Percentiles rank a stretch among this genome's conserved stretches.
phyloP scores from a whole-genome alignment of 2,888 invertebrate species.

The Drosophila pullipes region DNA sequence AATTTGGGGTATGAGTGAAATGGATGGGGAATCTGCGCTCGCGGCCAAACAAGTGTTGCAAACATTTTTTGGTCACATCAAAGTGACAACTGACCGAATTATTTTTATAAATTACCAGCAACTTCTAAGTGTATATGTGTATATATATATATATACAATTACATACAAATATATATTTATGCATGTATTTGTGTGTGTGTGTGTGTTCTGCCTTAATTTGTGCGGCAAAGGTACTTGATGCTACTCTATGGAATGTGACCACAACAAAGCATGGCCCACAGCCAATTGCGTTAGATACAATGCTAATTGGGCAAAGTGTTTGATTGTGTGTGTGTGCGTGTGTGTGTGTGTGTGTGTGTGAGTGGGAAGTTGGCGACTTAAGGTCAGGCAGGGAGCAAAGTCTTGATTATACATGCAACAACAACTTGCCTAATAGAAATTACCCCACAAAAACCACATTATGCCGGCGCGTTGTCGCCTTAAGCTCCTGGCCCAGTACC shows the following conservation, averaged over 20 bases:
- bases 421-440: slow-evolving; percentile 71
- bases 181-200: slow-evolving; percentile 8
- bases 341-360: slow-evolving; percentile 2
- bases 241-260: slow-evolving; percentile 50
- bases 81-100: slow-evolving; percentile 80
- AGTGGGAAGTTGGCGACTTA: slow-evolving; percentile 6
- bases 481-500: slow-evolving; percentile 32
- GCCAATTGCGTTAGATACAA: slow-evolving; percentile 73
- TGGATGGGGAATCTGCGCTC: slow-evolving; percentile 31
- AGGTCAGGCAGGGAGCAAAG: slow-evolving; percentile 27
- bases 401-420: slow-evolving; percentile 67
- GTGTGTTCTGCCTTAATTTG: slow-evolving; percentile 35
- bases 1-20: not conserved
- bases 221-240: slow-evolving; percentile 54
- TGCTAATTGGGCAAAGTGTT: slow-evolving; percentile 71
- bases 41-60: slow-evolving; percentile 60
- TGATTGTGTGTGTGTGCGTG: slow-evolving; percentile 8
- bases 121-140: not conserved
- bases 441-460: slow-evolving; percentile 76
- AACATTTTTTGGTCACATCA: slow-evolving; percentile 68
- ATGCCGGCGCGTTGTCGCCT: slow-evolving; percentile 72
- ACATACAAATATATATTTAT: slow-evolving; percentile 3
- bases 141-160: not conserved
- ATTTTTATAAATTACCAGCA: slow-evolving; percentile 38
- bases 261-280: slow-evolving; percentile 77